Evolutionary conservation across 2,113 vertebrate species (phyloP), one percentile per base, ranked within the genome.

Genomic region (Syrrhaptes paradoxus): DNA sequence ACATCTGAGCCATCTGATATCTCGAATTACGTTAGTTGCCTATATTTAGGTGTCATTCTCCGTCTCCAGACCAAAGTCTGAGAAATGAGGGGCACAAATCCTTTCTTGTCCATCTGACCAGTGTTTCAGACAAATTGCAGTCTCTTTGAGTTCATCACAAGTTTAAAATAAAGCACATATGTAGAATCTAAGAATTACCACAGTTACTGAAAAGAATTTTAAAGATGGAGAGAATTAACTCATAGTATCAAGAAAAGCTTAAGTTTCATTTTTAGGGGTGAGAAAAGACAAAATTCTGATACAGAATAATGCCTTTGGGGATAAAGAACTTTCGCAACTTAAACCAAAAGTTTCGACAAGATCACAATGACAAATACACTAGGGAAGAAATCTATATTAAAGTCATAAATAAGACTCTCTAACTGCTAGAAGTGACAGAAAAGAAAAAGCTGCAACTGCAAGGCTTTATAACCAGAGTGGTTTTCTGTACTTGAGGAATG

Each of bases 301-400:
- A 46, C 5, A 82, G 31, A 95, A 85, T 65, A 93, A 89, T 83
- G 20, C 36, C 62, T 85, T 77, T 32, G 46, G 31, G 51, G n/a
- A 51, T 89, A 87, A 82, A 74, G 68, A 84, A 67, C 41, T 90
- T 87, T 34, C 81, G 74, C 0, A 0, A 77, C 58, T 83, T 83
- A 70, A 71, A 90, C 2, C 17, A 73, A 84, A 89, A 86, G 36
- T 85, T 94, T 95, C 1, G 0, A 63, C 78, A 90, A 77, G 82
- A 59, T 48, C 68, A 77, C 54, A 67, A 43, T 78, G 82, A 88
- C 52, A 88, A 94, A 93, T 92, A 86, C 79, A 29, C 34, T n/a
- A 32, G 45, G 65, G 79, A 95, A 77, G 32, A 94, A 83, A 95
- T 90, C 71, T 93, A 90, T 94, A 95, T 96, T 96, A 81, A 96